These are phyloP conservation scores for Machimus atricapillus DNA, from an alignment of 2,888 invertebrate genomes.

Conservation along the genomic window DNA sequence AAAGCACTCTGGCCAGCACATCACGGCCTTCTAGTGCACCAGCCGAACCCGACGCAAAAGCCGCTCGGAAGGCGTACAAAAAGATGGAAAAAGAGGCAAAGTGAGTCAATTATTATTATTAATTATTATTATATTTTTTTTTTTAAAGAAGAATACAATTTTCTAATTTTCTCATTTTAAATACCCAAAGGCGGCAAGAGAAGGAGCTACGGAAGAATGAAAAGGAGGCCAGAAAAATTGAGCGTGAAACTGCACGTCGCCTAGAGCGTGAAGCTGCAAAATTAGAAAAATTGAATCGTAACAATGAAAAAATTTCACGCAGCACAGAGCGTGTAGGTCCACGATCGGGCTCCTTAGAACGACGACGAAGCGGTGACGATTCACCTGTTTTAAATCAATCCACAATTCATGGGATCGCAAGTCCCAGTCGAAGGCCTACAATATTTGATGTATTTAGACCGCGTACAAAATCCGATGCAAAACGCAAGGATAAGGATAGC, in stretches of 20 bases:
- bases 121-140: not conserved
- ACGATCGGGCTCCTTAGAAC: constrained; percentile 61
- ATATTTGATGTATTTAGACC: constrained; percentile 83
- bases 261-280: constrained; percentile 61
- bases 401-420: constrained; percentile 66
- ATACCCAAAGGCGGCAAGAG: constrained; percentile 56
- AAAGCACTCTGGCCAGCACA: constrained; percentile 46
- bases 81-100: constrained; percentile 62
- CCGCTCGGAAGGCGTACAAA: constrained; percentile 60
- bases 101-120: constrained; percentile 50
- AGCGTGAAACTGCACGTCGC: constrained; percentile 60
- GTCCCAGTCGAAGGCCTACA: constrained; percentile 75
- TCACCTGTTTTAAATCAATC: constrained; percentile 62
- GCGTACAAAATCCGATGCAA: constrained; percentile 78
- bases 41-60: constrained; percentile 60
- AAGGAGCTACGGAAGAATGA: constrained; percentile 60
- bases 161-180: not conserved
- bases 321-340: constrained; percentile 60
- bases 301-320: constrained; percentile 61
- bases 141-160: not conserved
- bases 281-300: constrained; percentile 60
- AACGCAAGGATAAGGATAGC: constrained; percentile 53
- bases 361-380: constrained; percentile 61
- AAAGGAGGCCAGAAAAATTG: constrained; percentile 60
- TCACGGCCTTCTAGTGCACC: constrained; percentile 62